These are phyloP conservation scores for Drosophila baimaii DNA, from an alignment of 1,140 invertebrate species.

Conservation along the genomic window DNA sequence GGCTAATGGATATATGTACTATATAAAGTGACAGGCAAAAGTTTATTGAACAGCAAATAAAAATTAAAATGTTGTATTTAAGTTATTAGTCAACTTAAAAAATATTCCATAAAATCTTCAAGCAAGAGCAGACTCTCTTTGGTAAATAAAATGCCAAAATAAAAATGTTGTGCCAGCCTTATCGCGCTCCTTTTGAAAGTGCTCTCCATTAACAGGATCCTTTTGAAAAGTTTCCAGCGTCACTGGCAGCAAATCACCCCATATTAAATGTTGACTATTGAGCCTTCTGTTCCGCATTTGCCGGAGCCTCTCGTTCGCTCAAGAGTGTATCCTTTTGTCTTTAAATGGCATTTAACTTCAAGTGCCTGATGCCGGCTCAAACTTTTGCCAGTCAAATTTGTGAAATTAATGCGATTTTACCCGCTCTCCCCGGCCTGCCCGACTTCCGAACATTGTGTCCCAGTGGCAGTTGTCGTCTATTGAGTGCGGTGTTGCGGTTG, in stretches of 20 bases:
- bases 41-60: neutral
- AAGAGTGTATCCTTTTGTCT: conserved; percentile 68
- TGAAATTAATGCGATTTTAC: conserved; percentile 79
- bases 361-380: conserved; percentile 62
- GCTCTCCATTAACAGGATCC: neutral
- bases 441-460: conserved; percentile 27
- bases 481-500: conserved; percentile 57
- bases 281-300: conserved; percentile 28
- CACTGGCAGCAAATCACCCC: conserved; percentile 18
- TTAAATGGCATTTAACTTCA: conserved; percentile 79
- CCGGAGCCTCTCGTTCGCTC: conserved; percentile 12
- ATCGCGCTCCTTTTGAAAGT: conserved; percentile 12
- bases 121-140: too few relatives aligned
- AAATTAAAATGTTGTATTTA: too few relatives aligned
- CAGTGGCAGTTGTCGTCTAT: conserved; percentile 59
- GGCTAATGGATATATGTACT: neutral
- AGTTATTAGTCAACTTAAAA: too few relatives aligned
- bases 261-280: conserved; percentile 35
- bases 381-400: conserved; percentile 79
- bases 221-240: conserved; percentile 22
- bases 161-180: neutral
- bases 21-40: neutral
- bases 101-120: too few relatives aligned
- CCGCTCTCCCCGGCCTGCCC: neutral
- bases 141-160: neutral